Evolutionary conservation across 2,888 invertebrate genomes (phyloP).

Genomic region (Drosophila emarginata): DNA sequence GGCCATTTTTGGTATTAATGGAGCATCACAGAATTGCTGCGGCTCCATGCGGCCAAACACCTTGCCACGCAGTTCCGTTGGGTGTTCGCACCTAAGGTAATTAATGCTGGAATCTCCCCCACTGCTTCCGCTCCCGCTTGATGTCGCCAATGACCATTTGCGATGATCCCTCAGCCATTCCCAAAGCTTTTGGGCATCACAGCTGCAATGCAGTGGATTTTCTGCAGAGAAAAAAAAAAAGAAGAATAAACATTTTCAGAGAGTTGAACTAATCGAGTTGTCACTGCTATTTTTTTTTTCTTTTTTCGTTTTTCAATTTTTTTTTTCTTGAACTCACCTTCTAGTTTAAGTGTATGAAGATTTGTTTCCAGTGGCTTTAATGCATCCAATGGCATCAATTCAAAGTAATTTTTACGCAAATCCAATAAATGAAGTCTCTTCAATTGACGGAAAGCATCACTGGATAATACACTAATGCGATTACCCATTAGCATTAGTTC

Average conservation of each 20-base stretch:
- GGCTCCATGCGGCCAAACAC: slow-evolving; percentile 89
- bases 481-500: slow-evolving; percentile 92
- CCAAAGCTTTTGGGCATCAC: slow-evolving; percentile 95
- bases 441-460: slow-evolving; percentile 90
- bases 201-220: slow-evolving; percentile 94
- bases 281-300: neutral
- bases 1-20: slow-evolving; percentile 91
- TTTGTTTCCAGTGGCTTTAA: slow-evolving; percentile 91
- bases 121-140: slow-evolving; percentile 14
- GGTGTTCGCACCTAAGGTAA: slow-evolving; percentile 91
- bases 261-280: slow-evolving; percentile 6
- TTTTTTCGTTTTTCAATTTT: too few species aligned
- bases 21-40: slow-evolving; percentile 92
- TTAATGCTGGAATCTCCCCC: slow-evolving; percentile 75
- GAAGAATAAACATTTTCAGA: neutral
- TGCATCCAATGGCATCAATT: slow-evolving; percentile 90
- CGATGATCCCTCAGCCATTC: slow-evolving; percentile 95
- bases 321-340: slow-evolving; percentile 87
- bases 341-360: slow-evolving; percentile 89
- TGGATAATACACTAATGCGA: slow-evolving; percentile 90
- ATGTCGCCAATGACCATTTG: slow-evolving; percentile 83
- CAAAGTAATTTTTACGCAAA: slow-evolving; percentile 92
- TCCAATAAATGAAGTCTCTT: slow-evolving; percentile 90
- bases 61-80: slow-evolving; percentile 89
- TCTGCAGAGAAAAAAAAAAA: slow-evolving; percentile 83